Conservation (phyloP, 2,113 vertebrate genomes). For the Apeltes quadracus region DNA sequence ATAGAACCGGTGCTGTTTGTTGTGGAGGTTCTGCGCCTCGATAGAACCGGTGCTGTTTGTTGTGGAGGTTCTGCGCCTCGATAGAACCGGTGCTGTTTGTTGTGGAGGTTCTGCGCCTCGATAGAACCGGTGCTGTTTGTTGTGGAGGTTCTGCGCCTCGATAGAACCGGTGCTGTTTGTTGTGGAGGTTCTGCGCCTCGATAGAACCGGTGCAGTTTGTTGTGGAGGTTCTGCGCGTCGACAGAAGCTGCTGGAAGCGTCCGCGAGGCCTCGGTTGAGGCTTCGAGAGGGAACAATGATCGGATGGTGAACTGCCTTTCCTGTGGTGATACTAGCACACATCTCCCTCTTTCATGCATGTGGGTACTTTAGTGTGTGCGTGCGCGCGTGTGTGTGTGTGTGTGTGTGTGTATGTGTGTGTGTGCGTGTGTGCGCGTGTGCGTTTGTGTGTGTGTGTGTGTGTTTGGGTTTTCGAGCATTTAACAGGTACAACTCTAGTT, state of each 20-base stretch:
- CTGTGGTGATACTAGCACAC: conserved; percentile 33
- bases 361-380: neutral
- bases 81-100: no score
- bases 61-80: neutral
- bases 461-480: conserved; percentile 13
- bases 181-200: neutral
- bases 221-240: neutral
- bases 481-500: conserved; percentile 15
- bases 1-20: no score
- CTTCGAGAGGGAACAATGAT: conserved; percentile 52
- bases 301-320: conserved; percentile 50
- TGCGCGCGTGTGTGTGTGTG: neutral
- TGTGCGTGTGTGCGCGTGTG: neutral
- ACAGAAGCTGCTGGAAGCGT: neutral
- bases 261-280: conserved; percentile 8
- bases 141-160: neutral
- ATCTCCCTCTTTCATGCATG: neutral
- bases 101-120: neutral
- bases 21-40: neutral
- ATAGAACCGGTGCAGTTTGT: conserved; percentile 8
- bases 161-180: no score
- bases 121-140: no score
- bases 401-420: neutral
- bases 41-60: no score
- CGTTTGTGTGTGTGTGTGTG: neutral